Evolutionary conservation across 2,113 vertebrate species (phyloP).

Genomic region (Eleginops maclovinus): DNA sequence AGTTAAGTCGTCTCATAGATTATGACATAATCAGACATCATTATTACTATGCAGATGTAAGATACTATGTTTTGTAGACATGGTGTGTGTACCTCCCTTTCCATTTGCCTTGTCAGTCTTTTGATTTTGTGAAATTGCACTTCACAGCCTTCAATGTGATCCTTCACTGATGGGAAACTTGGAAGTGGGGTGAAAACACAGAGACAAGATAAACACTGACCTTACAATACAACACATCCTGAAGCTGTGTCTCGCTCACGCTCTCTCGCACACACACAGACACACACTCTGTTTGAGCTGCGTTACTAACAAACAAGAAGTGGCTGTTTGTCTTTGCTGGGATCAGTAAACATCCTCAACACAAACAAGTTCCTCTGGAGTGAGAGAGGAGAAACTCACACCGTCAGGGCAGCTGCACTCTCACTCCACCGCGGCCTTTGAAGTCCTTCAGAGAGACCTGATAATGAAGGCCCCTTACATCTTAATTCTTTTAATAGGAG

Average conservation of each 20-base stretch:
- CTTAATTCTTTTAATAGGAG: conserved; percentile 82
- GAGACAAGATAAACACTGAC: conserved; percentile 66
- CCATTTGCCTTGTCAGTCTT: too few species aligned
- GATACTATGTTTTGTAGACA: not conserved
- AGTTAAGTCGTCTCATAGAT: not conserved
- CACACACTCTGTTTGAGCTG: conserved; percentile 71
- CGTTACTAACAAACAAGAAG: conserved; percentile 73
- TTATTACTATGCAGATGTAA: not conserved
- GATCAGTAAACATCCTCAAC: conserved; percentile 86
- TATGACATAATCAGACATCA: not conserved
- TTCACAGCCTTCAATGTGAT: conserved; percentile 14
- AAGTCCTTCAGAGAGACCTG: conserved; percentile 79
- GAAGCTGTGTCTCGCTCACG: conserved; percentile 16
- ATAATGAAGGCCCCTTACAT: conserved; percentile 80
- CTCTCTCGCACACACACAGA: conserved; percentile 8
- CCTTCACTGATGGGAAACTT: conserved; percentile 44
- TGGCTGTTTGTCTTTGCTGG: conserved; percentile 83
- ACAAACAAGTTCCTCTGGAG: conserved; percentile 81
- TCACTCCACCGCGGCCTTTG: conserved; percentile 81
- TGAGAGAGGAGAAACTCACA: conserved; percentile 82
- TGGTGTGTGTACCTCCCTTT: not conserved
- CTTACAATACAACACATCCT: conserved; percentile 73
- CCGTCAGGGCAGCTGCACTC: conserved; percentile 82
- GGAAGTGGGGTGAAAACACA: conserved; percentile 46
- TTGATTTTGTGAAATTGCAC: not conserved